phyloP scores from a whole-genome alignment of 2,113 vertebrate genomes.

The Ciconia stormi region DNA sequence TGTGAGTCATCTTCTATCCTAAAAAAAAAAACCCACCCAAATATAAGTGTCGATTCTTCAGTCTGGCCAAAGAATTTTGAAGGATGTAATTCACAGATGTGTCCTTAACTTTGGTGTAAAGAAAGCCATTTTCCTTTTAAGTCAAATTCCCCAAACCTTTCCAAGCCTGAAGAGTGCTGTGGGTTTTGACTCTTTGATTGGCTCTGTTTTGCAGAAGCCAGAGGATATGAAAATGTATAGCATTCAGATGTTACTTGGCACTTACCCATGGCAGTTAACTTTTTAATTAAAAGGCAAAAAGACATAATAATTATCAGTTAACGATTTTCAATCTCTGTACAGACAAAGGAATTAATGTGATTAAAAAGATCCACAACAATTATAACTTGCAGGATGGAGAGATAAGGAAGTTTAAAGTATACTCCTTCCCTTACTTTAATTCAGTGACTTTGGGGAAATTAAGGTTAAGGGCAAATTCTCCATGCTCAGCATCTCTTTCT shows the following conservation, averaged over 20 bases:
- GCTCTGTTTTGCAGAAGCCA: background rate
- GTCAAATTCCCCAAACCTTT: background rate
- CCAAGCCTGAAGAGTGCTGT: background rate
- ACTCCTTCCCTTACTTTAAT: background rate
- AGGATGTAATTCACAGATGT: background rate
- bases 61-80: background rate
- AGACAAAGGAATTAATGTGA: constrained; percentile 53
- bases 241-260: background rate
- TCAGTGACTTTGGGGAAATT: background rate
- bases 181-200: background rate
- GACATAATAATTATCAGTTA: constrained; percentile 68
- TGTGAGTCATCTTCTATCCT: constrained; percentile 2
- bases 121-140: background rate
- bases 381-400: constrained; percentile 42
- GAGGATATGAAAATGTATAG: background rate
- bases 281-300: constrained; percentile 68
- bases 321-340: constrained; percentile 61
- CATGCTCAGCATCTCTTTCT: background rate
- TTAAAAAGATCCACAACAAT: constrained; percentile 41
- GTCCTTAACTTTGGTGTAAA: background rate
- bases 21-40: background rate
- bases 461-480: background rate
- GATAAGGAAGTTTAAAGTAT: background rate
- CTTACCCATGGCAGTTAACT: constrained; percentile 23
- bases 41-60: background rate